Conservation (phyloP, 1,140 invertebrate species). For the Drosophila littoralis region DNA sequence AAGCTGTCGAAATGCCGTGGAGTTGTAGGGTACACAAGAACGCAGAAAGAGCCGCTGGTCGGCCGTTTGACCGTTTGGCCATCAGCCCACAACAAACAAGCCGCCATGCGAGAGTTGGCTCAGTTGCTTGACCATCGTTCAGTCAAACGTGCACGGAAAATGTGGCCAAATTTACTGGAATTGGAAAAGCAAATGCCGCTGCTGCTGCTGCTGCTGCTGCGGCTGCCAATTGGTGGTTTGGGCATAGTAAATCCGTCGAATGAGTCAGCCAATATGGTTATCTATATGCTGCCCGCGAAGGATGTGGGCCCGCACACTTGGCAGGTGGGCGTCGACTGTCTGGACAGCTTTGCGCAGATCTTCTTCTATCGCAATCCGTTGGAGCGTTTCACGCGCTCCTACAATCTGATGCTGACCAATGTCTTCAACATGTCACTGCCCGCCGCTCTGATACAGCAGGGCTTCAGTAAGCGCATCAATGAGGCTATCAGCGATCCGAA, state of each 20-base stretch:
- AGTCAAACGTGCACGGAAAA: constrained; percentile 29
- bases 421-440: constrained; percentile 69
- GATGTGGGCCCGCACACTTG: constrained; percentile 60
- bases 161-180: constrained; percentile 38
- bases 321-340: constrained; percentile 69
- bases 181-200: background rate
- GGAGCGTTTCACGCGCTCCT: constrained; percentile 63
- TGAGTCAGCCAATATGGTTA: constrained; percentile 67
- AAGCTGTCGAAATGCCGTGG: background rate
- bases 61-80: constrained; percentile 12
- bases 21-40: constrained; percentile 7
- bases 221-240: background rate
- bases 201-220: constrained; percentile 5
- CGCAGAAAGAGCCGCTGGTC: constrained; percentile 8
- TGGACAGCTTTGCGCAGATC: constrained; percentile 68
- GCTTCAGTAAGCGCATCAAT: constrained; percentile 61
- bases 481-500: constrained; percentile 48
- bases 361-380: constrained; percentile 61
- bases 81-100: constrained; percentile 38
- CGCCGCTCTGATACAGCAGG: constrained; percentile 67
- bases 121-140: constrained; percentile 58
- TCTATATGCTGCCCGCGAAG: constrained; percentile 64
- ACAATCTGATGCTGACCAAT: constrained; percentile 66
- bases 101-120: constrained; percentile 33
- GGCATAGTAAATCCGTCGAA: constrained; percentile 70